These are phyloP conservation scores for Drosophila seguyi DNA, from an alignment of 1,140 invertebrate genomes.

Conservation along the genomic window DNA sequence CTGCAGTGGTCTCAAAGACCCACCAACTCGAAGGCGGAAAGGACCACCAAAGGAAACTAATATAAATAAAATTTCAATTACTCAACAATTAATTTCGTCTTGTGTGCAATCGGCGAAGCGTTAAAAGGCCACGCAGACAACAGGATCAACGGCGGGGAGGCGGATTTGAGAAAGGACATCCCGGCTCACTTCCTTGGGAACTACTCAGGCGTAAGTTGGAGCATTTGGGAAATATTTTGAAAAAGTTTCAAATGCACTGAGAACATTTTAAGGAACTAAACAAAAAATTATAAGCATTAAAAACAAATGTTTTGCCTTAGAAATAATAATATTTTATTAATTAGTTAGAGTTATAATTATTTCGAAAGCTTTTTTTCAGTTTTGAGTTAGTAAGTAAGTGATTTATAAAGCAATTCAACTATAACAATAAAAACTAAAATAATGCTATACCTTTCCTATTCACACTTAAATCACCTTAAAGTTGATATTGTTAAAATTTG, in stretches of 20 bases:
- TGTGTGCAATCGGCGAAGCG: constrained; percentile 77
- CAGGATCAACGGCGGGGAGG: constrained; percentile 5
- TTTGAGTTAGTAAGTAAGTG: too few relatives aligned
- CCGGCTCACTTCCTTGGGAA: constrained; percentile 46
- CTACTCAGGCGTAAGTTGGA: constrained; percentile 63
- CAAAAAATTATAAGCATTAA: too few relatives aligned
- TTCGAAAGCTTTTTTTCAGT: too few relatives aligned
- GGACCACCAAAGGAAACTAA: constrained; percentile 74
- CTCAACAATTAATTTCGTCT: constrained; percentile 85
- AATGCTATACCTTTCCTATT: too few relatives aligned
- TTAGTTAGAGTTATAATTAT: too few relatives aligned
- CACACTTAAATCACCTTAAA: too few relatives aligned
- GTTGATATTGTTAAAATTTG: too few relatives aligned
- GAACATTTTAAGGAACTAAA: too few relatives aligned
- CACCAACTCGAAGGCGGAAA: constrained; percentile 12
- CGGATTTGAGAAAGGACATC: constrained; percentile 41
- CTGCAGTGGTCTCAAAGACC: constrained; percentile 51
- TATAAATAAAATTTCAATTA: constrained; percentile 85
- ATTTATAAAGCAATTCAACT: too few relatives aligned
- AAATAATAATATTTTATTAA: too few relatives aligned
- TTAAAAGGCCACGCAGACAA: constrained; percentile 62
- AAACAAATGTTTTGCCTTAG: too few relatives aligned
- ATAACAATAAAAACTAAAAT: too few relatives aligned
- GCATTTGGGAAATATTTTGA: constrained; percentile 42
- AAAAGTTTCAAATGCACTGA: constrained; percentile 33